phyloP scores from a whole-genome alignment of 2,113 vertebrate genomes.

The Menura novaehollandiae region DNA sequence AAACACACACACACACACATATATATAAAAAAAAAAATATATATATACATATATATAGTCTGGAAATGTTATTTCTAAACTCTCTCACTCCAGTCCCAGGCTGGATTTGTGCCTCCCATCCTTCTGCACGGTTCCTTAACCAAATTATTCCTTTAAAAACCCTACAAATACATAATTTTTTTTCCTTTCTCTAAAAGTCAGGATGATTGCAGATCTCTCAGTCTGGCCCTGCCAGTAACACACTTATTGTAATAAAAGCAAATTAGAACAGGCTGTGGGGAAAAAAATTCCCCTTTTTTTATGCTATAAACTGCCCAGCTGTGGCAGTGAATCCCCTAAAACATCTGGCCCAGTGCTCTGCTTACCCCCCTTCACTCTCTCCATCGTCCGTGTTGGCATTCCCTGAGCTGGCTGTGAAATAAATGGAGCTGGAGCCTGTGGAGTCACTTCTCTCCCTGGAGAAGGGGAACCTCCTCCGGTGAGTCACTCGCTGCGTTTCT shows the following conservation, averaged over 20 bases:
- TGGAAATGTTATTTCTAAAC: neutral
- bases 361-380: slow-evolving; percentile 91
- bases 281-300: no score
- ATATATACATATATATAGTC: neutral
- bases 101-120: neutral
- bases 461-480: slow-evolving; percentile 70
- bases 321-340: rapidly evolving
- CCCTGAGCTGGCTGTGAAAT: slow-evolving; percentile 88
- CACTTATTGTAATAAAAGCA: neutral
- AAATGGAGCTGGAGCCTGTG: slow-evolving; percentile 88
- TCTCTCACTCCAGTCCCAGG: neutral
- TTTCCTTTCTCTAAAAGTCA: neutral
- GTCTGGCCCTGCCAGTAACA: neutral
- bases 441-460: slow-evolving; percentile 88
- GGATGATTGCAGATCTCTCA: neutral
- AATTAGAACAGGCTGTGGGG: neutral
- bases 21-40: neutral
- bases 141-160: neutral
- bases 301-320: neutral
- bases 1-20: no score
- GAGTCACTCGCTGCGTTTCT: slow-evolving; percentile 78
- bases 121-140: neutral
- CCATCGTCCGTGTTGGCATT: slow-evolving; percentile 74
- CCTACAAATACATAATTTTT: no score
- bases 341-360: neutral